phyloP scores from a whole-genome alignment of 2,888 invertebrate species.

The Rhynchonema sp. region DNA sequence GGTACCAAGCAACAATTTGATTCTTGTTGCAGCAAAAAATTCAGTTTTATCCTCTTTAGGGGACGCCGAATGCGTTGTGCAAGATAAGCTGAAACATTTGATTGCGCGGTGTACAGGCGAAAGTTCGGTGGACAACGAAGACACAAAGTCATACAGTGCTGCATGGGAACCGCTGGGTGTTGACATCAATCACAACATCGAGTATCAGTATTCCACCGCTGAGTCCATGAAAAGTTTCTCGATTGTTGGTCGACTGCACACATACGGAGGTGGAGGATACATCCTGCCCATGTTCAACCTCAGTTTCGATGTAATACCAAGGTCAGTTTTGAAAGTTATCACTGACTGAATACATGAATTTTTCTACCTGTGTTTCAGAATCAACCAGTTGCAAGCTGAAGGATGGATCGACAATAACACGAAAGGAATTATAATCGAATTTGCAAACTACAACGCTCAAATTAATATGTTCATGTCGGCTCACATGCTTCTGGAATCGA shows the following conservation, averaged over 20 bases:
- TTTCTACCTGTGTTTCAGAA: no score
- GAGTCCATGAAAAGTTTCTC: slow-evolving; percentile 30
- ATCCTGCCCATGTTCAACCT: neutral
- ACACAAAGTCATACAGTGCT: neutral
- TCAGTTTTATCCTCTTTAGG: no score
- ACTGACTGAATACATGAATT: neutral
- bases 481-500: neutral
- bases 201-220: slow-evolving; percentile 26
- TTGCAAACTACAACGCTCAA: neutral
- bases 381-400: neutral
- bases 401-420: neutral
- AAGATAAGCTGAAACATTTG: neutral
- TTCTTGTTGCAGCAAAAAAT: no score
- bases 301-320: neutral
- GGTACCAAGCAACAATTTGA: no score
- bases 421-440: neutral
- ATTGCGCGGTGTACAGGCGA: neutral
- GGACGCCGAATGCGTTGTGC: neutral
- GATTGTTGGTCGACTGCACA: slow-evolving; percentile 11
- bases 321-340: no score
- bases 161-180: neutral
- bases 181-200: slow-evolving; percentile 12
- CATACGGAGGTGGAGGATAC: neutral
- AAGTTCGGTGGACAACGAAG: neutral
- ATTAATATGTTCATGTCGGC: neutral